These are phyloP conservation scores for Trichacis sp. DNA, from an alignment of 2,888 invertebrate genomes.

Conservation along the genomic window DNA sequence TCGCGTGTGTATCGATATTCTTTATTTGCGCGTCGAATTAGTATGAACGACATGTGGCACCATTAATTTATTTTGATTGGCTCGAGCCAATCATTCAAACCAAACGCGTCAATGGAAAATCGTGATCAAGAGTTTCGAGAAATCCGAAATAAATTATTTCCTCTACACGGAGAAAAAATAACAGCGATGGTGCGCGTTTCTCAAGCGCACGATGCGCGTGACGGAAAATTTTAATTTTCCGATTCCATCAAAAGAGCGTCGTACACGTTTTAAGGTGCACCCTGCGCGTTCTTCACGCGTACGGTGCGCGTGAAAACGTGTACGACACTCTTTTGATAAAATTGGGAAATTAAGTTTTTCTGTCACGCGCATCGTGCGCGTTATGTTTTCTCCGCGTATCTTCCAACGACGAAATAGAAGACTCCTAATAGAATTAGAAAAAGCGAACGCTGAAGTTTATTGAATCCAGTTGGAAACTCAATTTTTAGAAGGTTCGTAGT, in stretches of 20 bases:
- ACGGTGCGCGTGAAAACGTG: too few relatives aligned
- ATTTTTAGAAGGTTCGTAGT: conserved; percentile 18
- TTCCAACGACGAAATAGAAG: neutral
- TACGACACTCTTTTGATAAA: too few relatives aligned
- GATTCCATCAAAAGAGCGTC: too few relatives aligned
- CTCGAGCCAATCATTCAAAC: conserved; percentile 13
- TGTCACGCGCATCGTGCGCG: too few relatives aligned
- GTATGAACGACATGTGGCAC: conserved; percentile 26
- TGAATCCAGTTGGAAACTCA: conserved; percentile 15
- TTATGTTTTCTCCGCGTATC: too few relatives aligned
- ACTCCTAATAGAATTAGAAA: conserved; percentile 2
- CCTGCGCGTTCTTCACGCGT: too few relatives aligned
- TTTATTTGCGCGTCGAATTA: conserved; percentile 24
- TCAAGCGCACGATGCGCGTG: too few relatives aligned
- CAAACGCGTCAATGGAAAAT: neutral
- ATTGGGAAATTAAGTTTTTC: too few relatives aligned
- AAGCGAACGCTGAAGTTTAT: conserved; percentile 11
- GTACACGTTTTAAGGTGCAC: too few relatives aligned
- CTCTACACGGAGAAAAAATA: too few relatives aligned
- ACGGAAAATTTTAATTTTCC: too few relatives aligned
- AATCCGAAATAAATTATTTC: neutral
- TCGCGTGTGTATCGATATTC: conserved; percentile 30
- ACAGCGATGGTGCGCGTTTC: too few relatives aligned
- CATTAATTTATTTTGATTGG: conserved; percentile 27
- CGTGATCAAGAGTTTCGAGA: neutral